Base-by-base conservation (phyloP, 1,140 invertebrate species). In the Atta colombica region DNA sequence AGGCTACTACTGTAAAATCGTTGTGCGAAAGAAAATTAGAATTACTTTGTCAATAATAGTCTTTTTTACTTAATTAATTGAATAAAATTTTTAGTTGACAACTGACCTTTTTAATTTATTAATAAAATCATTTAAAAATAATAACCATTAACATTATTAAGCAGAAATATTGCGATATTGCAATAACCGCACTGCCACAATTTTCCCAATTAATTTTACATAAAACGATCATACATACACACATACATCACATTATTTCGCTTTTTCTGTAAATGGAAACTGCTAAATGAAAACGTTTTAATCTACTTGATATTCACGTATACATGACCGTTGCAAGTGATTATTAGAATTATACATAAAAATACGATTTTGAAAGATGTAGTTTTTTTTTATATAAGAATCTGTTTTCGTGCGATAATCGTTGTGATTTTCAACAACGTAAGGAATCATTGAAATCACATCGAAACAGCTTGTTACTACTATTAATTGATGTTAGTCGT, bases 381-480 rank as follows among this genome's bases (percentile, higher is more conserved):
- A 2, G 3, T 58, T 65, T 28, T 58, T 35, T 35, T 45, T 25
- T 8, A 0, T 49, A 25, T 31, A 39, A n/a, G 4, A 45, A 58
- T 49, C 21, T 25, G 10, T 12, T 74, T 74, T 45, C 12, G 28
- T 0, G n/a, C 18, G 14, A 82, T 21, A 51, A 74, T 74, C 14
- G n/a, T 12, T 14, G 45, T n/a, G 18, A 7, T 58, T 49, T 81
- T 35, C 16, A 60, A n/a, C 18, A 39, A 65, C 28, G 49, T 16
- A 21, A 31, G 8, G 21, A 5, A 18, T 3, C 28, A 31, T 31
- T 31, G 45, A 77, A 85, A 85, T 49, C 60, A 49, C 28, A 55
- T 77, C 28, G 31, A 65, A 78, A 78, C n/a, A 49, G 80, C 61
- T 78, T 78, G 82, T 85, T 78, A 60, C 61, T 25, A 66, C 45